Conservation (phyloP, 2,888 invertebrate species). For the Siphlonurus alternatus region DNA sequence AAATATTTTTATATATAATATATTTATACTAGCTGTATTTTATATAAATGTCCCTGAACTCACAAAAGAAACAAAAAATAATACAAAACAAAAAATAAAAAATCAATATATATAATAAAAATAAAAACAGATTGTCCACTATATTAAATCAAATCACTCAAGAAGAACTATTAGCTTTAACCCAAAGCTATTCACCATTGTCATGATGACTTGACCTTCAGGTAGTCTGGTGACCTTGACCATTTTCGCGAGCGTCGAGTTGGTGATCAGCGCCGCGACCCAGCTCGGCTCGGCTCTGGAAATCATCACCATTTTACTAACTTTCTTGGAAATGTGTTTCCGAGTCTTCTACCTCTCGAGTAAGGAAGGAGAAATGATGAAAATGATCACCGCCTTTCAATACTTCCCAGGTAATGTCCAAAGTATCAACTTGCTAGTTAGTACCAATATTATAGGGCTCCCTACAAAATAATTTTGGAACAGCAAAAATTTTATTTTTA, state of each 20-base stretch:
- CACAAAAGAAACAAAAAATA: too few species aligned
- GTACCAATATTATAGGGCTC: background rate
- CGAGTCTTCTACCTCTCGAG: background rate
- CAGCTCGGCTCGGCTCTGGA: background rate
- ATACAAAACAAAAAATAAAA: too few species aligned
- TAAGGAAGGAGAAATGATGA: background rate
- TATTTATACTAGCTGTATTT: too few species aligned
- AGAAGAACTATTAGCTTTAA: too few species aligned
- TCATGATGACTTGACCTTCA: constrained; percentile 53
- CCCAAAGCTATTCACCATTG: constrained; percentile 73
- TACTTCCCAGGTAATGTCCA: background rate
- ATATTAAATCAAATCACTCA: too few species aligned
- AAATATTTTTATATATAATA: too few species aligned
- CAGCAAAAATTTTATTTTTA: too few species aligned
- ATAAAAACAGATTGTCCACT: too few species aligned
- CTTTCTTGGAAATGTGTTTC: background rate
- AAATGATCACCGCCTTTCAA: background rate
- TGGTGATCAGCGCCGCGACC: background rate
- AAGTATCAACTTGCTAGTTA: background rate
- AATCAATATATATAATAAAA: too few species aligned
- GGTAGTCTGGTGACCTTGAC: background rate
- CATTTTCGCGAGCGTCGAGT: background rate
- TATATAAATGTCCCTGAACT: too few species aligned
- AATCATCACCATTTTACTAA: background rate
- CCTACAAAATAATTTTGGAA: background rate